A percentile compares a stretch with the other conserved stretches of the same genome.
Conservation (phyloP, 2,113 vertebrate species). For the Limanda limanda region DNA sequence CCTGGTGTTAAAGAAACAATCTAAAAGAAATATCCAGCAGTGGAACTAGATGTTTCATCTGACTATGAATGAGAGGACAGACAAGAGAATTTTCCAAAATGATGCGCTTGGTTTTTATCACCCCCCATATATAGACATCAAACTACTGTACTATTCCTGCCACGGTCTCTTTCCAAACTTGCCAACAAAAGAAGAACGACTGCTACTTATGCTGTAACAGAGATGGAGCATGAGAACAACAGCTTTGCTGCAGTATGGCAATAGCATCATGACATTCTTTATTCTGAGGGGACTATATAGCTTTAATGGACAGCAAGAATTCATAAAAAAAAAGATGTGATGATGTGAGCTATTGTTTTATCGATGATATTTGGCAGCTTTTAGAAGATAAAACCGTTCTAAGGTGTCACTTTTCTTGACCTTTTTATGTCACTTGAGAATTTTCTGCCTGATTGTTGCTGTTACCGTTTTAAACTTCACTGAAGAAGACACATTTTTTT, state of each 20-base stretch:
- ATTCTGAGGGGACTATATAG: neutral
- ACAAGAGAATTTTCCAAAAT: neutral
- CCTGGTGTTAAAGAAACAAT: neutral
- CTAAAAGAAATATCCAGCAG: neutral
- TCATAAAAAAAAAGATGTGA: neutral
- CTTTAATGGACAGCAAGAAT: constrained; percentile 5
- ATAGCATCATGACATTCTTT: neutral
- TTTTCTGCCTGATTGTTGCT: neutral
- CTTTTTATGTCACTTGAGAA: constrained; percentile 7
- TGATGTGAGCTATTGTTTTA: neutral
- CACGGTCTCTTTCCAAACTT: neutral
- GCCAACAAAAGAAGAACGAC: neutral
- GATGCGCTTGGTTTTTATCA: neutral
- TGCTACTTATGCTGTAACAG: neutral
- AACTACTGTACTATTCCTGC: neutral
- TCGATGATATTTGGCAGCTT: neutral
- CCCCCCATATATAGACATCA: neutral
- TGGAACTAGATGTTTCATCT: neutral
- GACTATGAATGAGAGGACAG: neutral
- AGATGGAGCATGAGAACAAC: neutral
- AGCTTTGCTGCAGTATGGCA: neutral
- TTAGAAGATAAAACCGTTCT: neutral
- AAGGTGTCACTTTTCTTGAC: neutral
- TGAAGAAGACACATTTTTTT: neutral
- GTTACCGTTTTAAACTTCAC: constrained; percentile 9